Evolutionary conservation across 2,888 invertebrate species (phyloP).

Genomic region (Ephialtes manifestator): DNA sequence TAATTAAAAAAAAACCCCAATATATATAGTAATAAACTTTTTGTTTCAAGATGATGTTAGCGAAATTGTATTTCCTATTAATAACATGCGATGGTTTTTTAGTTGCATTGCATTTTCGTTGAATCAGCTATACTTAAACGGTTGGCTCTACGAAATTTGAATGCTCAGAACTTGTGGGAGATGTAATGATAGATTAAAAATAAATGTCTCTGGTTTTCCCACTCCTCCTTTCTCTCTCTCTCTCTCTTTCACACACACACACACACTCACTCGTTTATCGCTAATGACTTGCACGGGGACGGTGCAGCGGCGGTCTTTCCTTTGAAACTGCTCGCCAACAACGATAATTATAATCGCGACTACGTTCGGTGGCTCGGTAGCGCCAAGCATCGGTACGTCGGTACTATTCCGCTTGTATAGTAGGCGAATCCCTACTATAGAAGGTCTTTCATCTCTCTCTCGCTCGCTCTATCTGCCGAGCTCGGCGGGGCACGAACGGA

Average conservation of each 20-base stretch:
- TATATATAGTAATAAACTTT: too few relatives aligned
- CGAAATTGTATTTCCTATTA: too few relatives aligned
- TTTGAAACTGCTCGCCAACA: conserved; percentile 38
- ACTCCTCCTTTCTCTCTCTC: background rate
- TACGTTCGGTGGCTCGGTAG: background rate
- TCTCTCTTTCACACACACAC: too few relatives aligned
- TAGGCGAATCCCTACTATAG: conserved; percentile 38
- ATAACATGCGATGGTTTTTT: too few relatives aligned
- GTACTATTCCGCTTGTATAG: conserved; percentile 12
- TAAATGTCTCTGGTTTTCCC: conserved; percentile 17
- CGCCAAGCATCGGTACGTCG: background rate
- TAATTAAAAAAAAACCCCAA: too few relatives aligned
- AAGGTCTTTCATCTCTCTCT: conserved; percentile 13
- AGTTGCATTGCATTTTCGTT: background rate
- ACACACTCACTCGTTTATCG: background rate
- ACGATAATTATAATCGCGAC: conserved; percentile 46
- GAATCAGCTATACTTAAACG: background rate
- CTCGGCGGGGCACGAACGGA: conserved; percentile 64
- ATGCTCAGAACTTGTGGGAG: background rate
- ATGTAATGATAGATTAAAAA: conserved; percentile 28
- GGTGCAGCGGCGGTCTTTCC: conserved; percentile 7
- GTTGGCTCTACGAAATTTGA: conserved; percentile 2
- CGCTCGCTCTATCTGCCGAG: conserved; percentile 22
- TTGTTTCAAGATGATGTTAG: too few relatives aligned
- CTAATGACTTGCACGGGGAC: conserved; percentile 12